Percentiles rank a stretch among this genome's conserved stretches.
Conservation (phyloP, 1,140 invertebrate species). For the Aphelenchoides besseyi region DNA sequence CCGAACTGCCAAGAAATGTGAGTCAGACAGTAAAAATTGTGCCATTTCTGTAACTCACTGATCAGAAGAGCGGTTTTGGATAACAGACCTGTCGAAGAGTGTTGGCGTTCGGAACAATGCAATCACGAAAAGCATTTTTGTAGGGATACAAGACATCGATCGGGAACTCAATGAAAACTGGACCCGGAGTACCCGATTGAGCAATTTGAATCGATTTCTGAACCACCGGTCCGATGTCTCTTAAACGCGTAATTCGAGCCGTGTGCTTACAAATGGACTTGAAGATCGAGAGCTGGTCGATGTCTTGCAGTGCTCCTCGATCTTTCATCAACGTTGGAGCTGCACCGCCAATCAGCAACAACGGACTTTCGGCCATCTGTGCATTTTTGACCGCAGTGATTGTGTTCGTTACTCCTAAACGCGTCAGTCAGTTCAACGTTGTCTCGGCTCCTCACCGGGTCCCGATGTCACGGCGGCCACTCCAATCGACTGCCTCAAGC, state of each 20-base stretch:
- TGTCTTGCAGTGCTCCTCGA: conserved; percentile 70
- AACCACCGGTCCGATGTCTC: conserved; percentile 69
- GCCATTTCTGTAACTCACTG: conserved; percentile 44
- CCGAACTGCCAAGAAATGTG: conserved; percentile 70
- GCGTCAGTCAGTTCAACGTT: neutral
- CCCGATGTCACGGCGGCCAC: conserved; percentile 72
- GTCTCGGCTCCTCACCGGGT: conserved; percentile 64
- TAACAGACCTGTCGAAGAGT: neutral
- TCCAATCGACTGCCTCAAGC: conserved; percentile 70
- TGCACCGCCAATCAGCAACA: conserved; percentile 69
- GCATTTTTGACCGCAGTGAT: conserved; percentile 73
- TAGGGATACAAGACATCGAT: conserved; percentile 72
- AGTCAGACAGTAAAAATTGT: conserved; percentile 67
- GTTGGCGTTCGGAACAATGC: neutral
- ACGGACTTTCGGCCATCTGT: conserved; percentile 72
- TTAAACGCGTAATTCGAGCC: conserved; percentile 64
- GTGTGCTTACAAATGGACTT: conserved; percentile 70
- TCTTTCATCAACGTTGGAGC: conserved; percentile 64
- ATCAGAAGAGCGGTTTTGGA: conserved; percentile 4
- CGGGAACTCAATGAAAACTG: conserved; percentile 72
- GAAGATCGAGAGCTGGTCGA: conserved; percentile 71
- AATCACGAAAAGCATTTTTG: conserved; percentile 56
- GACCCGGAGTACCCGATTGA: conserved; percentile 70
- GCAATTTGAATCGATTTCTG: conserved; percentile 68
- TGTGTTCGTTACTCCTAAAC: conserved; percentile 69